These are phyloP conservation scores for Eugnorisma glareosa DNA, from an alignment of 2,888 invertebrate genomes.

Conservation along the genomic window DNA sequence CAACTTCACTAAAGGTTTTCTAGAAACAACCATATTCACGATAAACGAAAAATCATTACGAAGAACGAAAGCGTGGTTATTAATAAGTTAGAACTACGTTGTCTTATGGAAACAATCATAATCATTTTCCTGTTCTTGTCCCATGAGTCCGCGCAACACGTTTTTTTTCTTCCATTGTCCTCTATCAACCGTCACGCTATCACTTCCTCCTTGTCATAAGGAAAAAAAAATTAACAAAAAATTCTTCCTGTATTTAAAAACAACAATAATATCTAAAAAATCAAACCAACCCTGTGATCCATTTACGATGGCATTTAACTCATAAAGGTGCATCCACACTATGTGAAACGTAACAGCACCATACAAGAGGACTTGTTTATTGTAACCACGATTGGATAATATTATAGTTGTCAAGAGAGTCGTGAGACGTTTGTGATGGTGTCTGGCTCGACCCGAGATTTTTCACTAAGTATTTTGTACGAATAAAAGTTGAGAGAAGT, in stretches of 20 bases:
- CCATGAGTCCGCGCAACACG: too few species aligned
- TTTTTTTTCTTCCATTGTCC: too few species aligned
- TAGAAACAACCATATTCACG: too few species aligned
- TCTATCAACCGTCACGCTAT: too few species aligned
- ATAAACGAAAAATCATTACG: background rate
- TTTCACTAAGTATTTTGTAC: constrained; percentile 11
- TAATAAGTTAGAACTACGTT: background rate
- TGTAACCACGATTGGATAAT: constrained; percentile 64
- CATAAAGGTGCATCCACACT: constrained; percentile 56
- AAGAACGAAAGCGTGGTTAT: background rate
- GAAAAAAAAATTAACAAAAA: too few species aligned
- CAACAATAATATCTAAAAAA: background rate
- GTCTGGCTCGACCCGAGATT: constrained; percentile 34
- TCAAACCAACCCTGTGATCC: background rate
- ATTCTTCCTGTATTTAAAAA: background rate
- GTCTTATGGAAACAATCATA: background rate
- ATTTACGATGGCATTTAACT: constrained; percentile 10
- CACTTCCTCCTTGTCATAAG: too few species aligned
- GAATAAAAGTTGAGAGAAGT: constrained; percentile 17
- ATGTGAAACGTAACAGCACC: constrained; percentile 41
- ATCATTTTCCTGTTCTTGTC: too few species aligned
- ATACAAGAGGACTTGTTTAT: constrained; percentile 61
- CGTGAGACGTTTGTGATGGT: constrained; percentile 54
- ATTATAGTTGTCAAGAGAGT: constrained; percentile 54
- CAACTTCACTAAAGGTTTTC: background rate